Percentiles rank a stretch among this genome's conserved stretches.
phyloP scores from a whole-genome alignment of 2,113 vertebrate genomes.

The Campylomormyrus numenius region DNA sequence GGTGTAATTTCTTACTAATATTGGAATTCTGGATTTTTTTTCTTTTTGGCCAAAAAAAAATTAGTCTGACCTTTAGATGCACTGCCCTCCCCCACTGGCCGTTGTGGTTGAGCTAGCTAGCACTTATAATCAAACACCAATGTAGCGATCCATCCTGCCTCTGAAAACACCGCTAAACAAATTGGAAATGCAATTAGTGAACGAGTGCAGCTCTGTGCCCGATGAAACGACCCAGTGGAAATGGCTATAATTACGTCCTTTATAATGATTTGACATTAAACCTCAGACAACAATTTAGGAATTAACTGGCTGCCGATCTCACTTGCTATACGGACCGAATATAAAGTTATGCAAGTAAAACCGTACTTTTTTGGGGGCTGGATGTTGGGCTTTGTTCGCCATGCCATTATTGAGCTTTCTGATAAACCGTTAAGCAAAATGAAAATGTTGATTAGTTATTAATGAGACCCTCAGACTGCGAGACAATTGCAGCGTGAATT shows the following conservation, averaged over 20 bases:
- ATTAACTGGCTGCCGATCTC: neutral
- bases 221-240: neutral
- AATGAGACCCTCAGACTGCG: slow-evolving; percentile 10
- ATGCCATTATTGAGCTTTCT: neutral
- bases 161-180: neutral
- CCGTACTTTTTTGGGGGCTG: neutral
- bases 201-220: neutral
- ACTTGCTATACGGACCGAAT: neutral
- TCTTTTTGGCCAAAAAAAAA: neutral
- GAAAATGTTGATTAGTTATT: slow-evolving; percentile 6
- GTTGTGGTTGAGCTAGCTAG: neutral
- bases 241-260: neutral
- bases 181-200: slow-evolving; percentile 8
- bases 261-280: slow-evolving; percentile 6
- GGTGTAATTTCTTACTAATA: neutral
- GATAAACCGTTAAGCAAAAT: neutral
- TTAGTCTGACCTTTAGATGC: neutral
- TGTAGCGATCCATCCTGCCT: neutral
- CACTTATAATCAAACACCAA: neutral
- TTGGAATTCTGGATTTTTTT: neutral
- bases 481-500: slow-evolving; percentile 14
- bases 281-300: neutral
- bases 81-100: neutral
- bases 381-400: neutral
- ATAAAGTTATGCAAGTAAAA: neutral